phyloP scores from a whole-genome alignment of 1,140 invertebrate species.

The Musca domestica region DNA sequence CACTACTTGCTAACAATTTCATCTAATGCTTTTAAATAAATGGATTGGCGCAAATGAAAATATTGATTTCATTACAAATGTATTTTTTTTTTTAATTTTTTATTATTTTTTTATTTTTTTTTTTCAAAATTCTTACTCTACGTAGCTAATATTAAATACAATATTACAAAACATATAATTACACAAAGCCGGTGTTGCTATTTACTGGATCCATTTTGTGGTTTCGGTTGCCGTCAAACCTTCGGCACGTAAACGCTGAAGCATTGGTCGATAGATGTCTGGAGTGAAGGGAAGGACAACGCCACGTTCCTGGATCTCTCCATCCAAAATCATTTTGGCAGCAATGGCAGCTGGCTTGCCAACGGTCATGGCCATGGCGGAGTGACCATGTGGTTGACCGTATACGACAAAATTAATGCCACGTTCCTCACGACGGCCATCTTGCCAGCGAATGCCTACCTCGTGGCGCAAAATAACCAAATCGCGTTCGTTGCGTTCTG shows the following conservation, averaged over 20 bases:
- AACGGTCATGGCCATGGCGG: constrained; percentile 97
- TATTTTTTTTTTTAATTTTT: too few relatives aligned
- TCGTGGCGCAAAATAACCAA: constrained; percentile 93
- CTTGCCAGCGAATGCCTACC: constrained; percentile 87
- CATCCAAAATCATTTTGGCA: constrained; percentile 95
- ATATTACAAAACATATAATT: too few relatives aligned
- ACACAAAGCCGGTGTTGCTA: too few relatives aligned
- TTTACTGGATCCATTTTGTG: constrained; percentile 44
- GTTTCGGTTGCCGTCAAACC: constrained; percentile 78
- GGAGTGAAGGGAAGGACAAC: constrained; percentile 84
- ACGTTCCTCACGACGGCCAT: constrained; percentile 76
- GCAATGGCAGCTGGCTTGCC: constrained; percentile 95
- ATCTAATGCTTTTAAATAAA: too few relatives aligned
- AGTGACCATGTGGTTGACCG: constrained; percentile 81
- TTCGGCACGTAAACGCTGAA: constrained; percentile 79
- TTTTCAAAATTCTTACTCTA: too few relatives aligned
- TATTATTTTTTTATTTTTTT: too few relatives aligned
- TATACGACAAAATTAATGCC: constrained; percentile 93
- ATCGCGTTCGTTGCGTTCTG: constrained; percentile 79
- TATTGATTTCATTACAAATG: too few relatives aligned
- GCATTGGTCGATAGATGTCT: constrained; percentile 88
- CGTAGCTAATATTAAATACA: too few relatives aligned
- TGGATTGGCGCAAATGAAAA: too few relatives aligned
- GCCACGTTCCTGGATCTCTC: constrained; percentile 92
- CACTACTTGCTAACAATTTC: too few relatives aligned